phyloP scores from a whole-genome alignment of 1,140 invertebrate genomes.

The fruit fly (Drosophila melanogaster) region Release_6_plus_ISO1_MT NC_004354.4:9671501-9672000 shows the following conservation, averaged over 20 bases:
- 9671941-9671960: constrained; percentile 97
- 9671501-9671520: constrained; percentile 64
- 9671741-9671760: constrained; percentile 30
- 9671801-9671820: constrained; percentile 61
- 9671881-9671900: constrained; percentile 89
- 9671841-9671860: constrained; percentile 54
- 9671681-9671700: constrained; percentile 84
- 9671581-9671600: constrained; percentile 74
- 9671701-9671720: constrained; percentile 47
- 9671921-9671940: constrained; percentile 91
- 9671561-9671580: constrained; percentile 84
- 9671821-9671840: constrained; percentile 61
- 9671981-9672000: constrained; percentile 90
- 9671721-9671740: constrained; percentile 47
- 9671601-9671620: constrained; percentile 58
- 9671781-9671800: constrained; percentile 32
- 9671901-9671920: constrained; percentile 88
- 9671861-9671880: constrained; percentile 86
- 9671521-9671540: constrained; percentile 84
- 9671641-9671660: constrained; percentile 39
- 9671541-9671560: constrained; percentile 76
- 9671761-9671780: constrained; percentile 40
- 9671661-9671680: constrained; percentile 90
- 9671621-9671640: constrained; percentile 29
- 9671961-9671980: constrained; percentile 94